Evolutionary conservation across 2,797 vertebrate species (phyloP).

Genomic region (Mus caroli): DNA sequence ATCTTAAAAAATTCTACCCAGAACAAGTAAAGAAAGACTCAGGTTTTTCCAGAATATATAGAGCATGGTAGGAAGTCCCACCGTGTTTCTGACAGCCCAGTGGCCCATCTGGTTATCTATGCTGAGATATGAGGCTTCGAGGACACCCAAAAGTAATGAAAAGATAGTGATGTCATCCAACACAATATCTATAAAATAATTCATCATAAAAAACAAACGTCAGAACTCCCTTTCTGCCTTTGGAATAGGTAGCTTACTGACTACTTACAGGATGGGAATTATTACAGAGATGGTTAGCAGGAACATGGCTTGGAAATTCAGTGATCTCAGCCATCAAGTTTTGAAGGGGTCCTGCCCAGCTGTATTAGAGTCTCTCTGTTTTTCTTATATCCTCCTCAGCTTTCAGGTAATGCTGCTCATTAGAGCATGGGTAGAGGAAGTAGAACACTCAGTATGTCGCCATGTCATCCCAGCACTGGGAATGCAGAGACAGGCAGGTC

Average conservation of each 20-base stretch:
- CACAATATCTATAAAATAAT: not conserved
- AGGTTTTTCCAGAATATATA: not conserved
- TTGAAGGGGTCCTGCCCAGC: not conserved
- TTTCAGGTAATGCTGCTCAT: slow-evolving; percentile 13
- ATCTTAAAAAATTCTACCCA: slow-evolving; percentile 33
- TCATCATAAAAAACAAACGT: slow-evolving; percentile 10
- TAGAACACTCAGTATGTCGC: too few species aligned
- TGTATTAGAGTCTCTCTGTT: not conserved
- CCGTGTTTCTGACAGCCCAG: not conserved
- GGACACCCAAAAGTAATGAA: not conserved
- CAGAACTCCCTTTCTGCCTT: not conserved
- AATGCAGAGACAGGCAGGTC: not conserved
- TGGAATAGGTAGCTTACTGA: slow-evolving; percentile 46
- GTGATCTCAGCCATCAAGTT: slow-evolving; percentile 42
- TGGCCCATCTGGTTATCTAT: not conserved
- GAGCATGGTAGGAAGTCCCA: not conserved
- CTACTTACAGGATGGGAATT: slow-evolving; percentile 11
- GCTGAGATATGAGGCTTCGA: not conserved
- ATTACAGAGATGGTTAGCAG: not conserved
- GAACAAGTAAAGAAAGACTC: slow-evolving; percentile 33
- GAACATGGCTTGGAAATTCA: slow-evolving; percentile 7
- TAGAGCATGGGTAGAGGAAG: not conserved
- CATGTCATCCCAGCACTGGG: not conserved
- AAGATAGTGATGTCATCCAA: not conserved
- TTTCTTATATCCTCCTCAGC: not conserved